Evolutionary conservation across 2,113 vertebrate species (phyloP).

Genomic region (Istiophorus platypterus): DNA sequence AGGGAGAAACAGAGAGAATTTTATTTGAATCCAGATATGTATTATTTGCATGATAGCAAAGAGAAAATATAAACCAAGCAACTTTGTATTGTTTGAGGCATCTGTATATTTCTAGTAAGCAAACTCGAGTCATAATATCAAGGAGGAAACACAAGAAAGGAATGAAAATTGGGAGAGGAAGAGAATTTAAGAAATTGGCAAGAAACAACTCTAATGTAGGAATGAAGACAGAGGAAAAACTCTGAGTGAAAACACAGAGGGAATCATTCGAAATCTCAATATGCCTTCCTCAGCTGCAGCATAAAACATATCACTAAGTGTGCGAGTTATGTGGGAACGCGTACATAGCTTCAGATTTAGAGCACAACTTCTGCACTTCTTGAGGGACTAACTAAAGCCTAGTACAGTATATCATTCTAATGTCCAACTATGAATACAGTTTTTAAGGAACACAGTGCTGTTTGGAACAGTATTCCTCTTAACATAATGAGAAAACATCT

Average conservation of each 20-base stretch:
- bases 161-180: background rate
- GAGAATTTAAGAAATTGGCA: background rate
- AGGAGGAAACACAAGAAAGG: background rate
- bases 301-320: background rate
- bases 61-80: constrained; percentile 19
- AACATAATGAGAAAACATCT: background rate
- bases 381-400: constrained; percentile 3
- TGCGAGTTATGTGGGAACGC: constrained; percentile 9
- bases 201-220: background rate
- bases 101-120: background rate
- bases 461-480: background rate
- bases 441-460: background rate
- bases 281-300: constrained; percentile 17
- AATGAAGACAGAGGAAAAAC: background rate
- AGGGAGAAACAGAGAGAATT: background rate
- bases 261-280: constrained; percentile 5
- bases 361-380: constrained; percentile 7
- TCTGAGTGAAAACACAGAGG: background rate
- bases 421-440: background rate
- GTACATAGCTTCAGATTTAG: constrained; percentile 21
- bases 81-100: background rate
- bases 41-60: constrained; percentile 25
- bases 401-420: background rate
- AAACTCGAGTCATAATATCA: background rate
- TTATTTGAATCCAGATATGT: constrained; percentile 23